These are phyloP conservation scores for Andrena chrysosceles DNA, from an alignment of 2,888 invertebrate genomes.

Conservation along the genomic window DNA sequence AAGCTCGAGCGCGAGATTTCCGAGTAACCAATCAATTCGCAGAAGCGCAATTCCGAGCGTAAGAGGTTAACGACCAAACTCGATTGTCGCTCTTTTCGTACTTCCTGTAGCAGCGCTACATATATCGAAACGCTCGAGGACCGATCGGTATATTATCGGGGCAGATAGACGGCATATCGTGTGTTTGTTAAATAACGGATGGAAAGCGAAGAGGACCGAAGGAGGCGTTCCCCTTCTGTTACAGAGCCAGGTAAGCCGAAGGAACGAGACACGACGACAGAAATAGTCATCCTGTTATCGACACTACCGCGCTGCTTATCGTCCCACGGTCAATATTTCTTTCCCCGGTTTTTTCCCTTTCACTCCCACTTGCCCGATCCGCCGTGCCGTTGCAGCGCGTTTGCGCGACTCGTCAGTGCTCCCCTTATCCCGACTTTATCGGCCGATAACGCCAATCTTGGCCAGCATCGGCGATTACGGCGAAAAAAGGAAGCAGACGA, in stretches of 20 bases:
- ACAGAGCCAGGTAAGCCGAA: constrained; percentile 40
- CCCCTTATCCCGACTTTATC: constrained; percentile 65
- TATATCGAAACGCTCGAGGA: neutral
- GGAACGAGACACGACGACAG: constrained; percentile 46
- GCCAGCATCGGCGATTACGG: constrained; percentile 47
- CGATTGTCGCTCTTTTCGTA: constrained; percentile 38
- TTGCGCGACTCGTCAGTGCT: constrained; percentile 50
- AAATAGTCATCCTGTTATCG: constrained; percentile 71
- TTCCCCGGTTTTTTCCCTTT: constrained; percentile 46
- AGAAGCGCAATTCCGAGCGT: constrained; percentile 47
- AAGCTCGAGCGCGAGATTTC: constrained; percentile 40
- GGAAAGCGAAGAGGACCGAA: neutral
- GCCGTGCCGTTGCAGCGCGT: constrained; percentile 58
- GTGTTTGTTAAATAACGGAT: constrained; percentile 1
- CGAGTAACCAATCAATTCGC: constrained; percentile 54
- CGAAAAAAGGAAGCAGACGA: constrained; percentile 33
- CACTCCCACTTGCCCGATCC: constrained; percentile 46
- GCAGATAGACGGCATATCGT: neutral
- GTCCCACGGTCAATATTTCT: constrained; percentile 73
- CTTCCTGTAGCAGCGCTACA: constrained; percentile 31
- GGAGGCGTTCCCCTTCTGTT: neutral
- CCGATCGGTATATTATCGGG: constrained; percentile 30
- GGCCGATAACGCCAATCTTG: constrained; percentile 66
- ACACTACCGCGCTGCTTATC: constrained; percentile 68
- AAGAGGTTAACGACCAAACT: constrained; percentile 49